A percentile compares a stretch with the other conserved stretches of the same genome.
phyloP scores from a whole-genome alignment of 2,797 vertebrate species.

The Gadopsis bispinosus region DNA sequence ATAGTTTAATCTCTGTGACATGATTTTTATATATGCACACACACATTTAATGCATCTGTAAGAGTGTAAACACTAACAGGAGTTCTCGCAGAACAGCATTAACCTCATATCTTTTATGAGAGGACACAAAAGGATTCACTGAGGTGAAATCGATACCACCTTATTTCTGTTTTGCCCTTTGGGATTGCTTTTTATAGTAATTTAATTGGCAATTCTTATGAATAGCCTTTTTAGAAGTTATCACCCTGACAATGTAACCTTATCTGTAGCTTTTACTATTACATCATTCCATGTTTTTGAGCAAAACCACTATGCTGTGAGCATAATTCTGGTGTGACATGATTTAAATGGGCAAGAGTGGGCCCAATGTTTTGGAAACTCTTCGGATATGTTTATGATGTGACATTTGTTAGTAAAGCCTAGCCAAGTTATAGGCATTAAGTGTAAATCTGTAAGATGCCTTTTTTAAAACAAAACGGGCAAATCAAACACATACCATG shows the following conservation, averaged over 20 bases:
- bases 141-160: conserved; percentile 16
- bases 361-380: background rate
- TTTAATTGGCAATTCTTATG: background rate
- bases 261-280: background rate
- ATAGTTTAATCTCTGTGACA: background rate
- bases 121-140: conserved; percentile 37
- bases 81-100: conserved; percentile 8
- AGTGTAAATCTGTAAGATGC: background rate
- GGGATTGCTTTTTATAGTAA: background rate
- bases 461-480: background rate
- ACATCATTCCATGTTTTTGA: background rate
- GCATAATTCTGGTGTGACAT: background rate
- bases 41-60: conserved; percentile 19
- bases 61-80: conserved; percentile 7
- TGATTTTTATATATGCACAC: conserved; percentile 2
- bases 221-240: conserved; percentile 8
- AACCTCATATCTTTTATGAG: conserved; percentile 52
- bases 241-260: background rate
- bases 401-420: background rate
- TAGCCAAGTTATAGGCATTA: background rate
- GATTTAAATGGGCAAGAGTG: background rate
- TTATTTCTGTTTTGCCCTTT: conserved; percentile 10
- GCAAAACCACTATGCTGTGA: background rate
- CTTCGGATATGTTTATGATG: background rate
- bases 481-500: background rate